Evolutionary conservation across 2,888 invertebrate species (phyloP).

Genomic region (Hemistola chrysoprasaria): DNA sequence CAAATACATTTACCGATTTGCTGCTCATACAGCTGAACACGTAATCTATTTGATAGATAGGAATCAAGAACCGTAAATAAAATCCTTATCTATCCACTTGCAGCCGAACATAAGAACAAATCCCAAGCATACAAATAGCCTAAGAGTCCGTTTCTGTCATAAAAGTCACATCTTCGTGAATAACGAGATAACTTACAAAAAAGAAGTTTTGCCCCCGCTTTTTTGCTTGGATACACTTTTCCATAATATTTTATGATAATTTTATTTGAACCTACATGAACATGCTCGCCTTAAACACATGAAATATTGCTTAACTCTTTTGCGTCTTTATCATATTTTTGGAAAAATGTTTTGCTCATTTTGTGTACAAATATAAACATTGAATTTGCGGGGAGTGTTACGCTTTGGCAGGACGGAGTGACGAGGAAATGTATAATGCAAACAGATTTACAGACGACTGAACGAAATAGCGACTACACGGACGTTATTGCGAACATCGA

Average conservation of each 20-base stretch:
- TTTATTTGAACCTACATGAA: constrained; percentile 60
- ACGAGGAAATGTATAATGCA: constrained; percentile 8
- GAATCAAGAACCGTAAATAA: constrained; percentile 37
- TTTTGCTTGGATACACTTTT: constrained; percentile 59
- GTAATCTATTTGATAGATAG: constrained; percentile 42
- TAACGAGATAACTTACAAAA: constrained; percentile 73
- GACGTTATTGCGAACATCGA: constrained; percentile 4
- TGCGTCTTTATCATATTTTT: constrained; percentile 24
- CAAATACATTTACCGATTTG: too few relatives aligned
- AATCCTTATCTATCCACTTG: constrained; percentile 39
- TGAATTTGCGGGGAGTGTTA: constrained; percentile 11
- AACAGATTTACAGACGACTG: constrained; percentile 5
- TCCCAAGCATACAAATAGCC: constrained; percentile 65
- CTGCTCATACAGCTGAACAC: constrained; percentile 22
- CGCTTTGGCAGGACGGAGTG: constrained; percentile 2
- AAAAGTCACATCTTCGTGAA: constrained; percentile 74
- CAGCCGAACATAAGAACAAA: constrained; percentile 46
- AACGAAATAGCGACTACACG: constrained; percentile 4
- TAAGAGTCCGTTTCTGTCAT: constrained; percentile 65
- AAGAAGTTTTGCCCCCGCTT: constrained; percentile 57
- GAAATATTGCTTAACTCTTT: constrained; percentile 34
- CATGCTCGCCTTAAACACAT: constrained; percentile 36
- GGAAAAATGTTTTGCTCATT: constrained; percentile 20
- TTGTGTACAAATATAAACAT: constrained; percentile 23
- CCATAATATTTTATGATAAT: constrained; percentile 69